Evolutionary conservation across 2,797 vertebrate species (phyloP).

Genomic region (Myoxocephalus aenaeus): DNA sequence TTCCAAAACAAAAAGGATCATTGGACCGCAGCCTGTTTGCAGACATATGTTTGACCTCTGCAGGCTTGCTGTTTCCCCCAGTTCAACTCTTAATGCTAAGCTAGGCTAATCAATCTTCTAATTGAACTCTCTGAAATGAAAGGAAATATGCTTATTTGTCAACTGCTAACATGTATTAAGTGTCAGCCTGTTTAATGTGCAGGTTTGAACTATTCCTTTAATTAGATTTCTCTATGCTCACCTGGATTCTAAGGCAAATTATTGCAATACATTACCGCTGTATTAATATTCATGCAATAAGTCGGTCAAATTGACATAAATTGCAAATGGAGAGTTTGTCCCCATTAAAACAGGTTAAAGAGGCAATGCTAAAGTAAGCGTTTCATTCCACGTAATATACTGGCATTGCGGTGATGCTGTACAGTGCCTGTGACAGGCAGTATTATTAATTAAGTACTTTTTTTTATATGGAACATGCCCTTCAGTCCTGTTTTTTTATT

Average conservation of each 20-base stretch:
- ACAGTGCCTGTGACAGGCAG: neutral
- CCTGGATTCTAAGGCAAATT: neutral
- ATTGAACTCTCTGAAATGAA: neutral
- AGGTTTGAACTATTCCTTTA: neutral
- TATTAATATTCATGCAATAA: neutral
- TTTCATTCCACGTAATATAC: neutral
- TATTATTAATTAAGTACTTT: neutral
- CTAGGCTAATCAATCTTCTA: neutral
- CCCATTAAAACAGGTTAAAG: neutral
- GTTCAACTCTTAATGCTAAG: neutral
- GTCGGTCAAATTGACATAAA: neutral
- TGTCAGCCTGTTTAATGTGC: neutral
- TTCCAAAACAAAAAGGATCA: too few relatives aligned
- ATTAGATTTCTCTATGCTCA: neutral
- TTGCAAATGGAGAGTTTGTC: neutral
- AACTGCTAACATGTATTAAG: neutral
- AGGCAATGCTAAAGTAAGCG: neutral
- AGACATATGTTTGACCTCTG: neutral
- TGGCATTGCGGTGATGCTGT: neutral
- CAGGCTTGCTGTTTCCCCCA: neutral
- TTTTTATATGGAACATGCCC: constrained; percentile 2
- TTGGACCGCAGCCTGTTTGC: neutral
- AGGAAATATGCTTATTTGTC: neutral
- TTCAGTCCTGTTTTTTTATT: constrained; percentile 5
- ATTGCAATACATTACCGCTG: neutral